A percentile compares a stretch with the other conserved stretches of the same genome.
phyloP scores from a whole-genome alignment of 2,797 vertebrate species.

The Aphelocoma californica region DNA sequence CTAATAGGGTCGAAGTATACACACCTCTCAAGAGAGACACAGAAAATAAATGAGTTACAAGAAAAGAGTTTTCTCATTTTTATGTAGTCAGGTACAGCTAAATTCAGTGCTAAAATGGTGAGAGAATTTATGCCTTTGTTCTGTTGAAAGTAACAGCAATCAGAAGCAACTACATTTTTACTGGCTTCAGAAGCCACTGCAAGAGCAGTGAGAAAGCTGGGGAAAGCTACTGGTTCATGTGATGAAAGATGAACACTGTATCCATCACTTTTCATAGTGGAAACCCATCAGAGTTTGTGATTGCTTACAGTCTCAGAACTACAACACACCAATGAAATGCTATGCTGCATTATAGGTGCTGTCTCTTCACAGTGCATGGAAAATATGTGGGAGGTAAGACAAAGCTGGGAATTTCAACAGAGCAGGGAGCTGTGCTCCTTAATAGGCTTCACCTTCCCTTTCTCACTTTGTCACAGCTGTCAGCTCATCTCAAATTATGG shows the following conservation, averaged over 20 bases:
- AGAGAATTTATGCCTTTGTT: not conserved
- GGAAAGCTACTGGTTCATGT: not conserved
- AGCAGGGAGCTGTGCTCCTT: not conserved
- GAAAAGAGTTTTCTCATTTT: not conserved
- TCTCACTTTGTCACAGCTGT: not conserved
- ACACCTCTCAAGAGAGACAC: not conserved
- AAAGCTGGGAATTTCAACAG: not conserved
- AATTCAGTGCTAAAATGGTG: not conserved
- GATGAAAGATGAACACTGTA: not conserved
- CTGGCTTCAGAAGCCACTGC: not conserved
- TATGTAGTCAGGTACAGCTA: not conserved
- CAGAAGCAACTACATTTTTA: not conserved
- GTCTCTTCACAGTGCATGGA: not conserved
- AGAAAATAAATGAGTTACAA: not conserved
- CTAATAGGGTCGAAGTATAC: not conserved
- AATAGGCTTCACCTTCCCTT: not conserved
- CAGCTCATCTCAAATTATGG: not conserved
- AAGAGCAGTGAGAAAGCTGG: not conserved
- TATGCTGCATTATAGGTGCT: accelerated
- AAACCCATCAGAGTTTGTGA: not conserved
- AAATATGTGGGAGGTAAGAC: not conserved
- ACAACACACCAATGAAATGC: not conserved
- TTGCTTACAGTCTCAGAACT: not conserved
- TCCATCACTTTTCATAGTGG: not conserved
- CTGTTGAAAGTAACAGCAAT: not conserved